These are phyloP conservation scores for Arizona elegans DNA, from an alignment of 2,113 vertebrate species.

Conservation along the genomic window DNA sequence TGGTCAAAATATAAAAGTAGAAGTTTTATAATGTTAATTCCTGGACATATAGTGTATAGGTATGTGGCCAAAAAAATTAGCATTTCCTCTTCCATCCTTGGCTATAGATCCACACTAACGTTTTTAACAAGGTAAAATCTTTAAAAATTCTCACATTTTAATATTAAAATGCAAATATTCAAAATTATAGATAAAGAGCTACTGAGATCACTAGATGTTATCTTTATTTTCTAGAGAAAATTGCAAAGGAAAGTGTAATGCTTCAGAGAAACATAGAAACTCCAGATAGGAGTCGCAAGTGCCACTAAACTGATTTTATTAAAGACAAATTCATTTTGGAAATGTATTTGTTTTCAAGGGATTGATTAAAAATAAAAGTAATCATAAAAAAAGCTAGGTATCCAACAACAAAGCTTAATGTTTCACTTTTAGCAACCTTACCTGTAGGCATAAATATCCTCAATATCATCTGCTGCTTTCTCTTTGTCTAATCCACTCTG, in stretches of 20 bases:
- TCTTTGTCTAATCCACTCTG: constrained; percentile 77
- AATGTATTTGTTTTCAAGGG: not conserved
- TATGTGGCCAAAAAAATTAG: not conserved
- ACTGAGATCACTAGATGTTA: not conserved
- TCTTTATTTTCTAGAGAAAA: not conserved
- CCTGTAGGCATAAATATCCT: constrained; percentile 82
- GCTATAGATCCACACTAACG: not conserved
- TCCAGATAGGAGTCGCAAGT: not conserved
- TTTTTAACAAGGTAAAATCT: not conserved
- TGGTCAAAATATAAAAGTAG: not conserved
- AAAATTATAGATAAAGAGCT: not conserved
- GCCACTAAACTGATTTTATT: not conserved
- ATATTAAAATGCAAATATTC: not conserved
- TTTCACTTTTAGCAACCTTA: constrained; percentile 53
- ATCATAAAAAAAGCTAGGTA: not conserved
- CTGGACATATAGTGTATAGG: not conserved
- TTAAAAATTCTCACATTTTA: not conserved
- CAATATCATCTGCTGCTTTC: constrained; percentile 77
- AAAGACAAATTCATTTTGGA: not conserved
- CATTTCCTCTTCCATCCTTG: not conserved
- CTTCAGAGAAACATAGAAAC: not conserved
- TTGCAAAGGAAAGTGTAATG: not conserved
- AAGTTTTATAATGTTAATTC: not conserved
- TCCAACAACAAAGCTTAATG: not conserved
- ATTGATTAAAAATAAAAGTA: not conserved